Percentiles rank a stretch among this genome's conserved stretches.
Evolutionary conservation across 2,888 invertebrate genomes (phyloP).

Genomic region (Hirudinaria manillensis): DNA sequence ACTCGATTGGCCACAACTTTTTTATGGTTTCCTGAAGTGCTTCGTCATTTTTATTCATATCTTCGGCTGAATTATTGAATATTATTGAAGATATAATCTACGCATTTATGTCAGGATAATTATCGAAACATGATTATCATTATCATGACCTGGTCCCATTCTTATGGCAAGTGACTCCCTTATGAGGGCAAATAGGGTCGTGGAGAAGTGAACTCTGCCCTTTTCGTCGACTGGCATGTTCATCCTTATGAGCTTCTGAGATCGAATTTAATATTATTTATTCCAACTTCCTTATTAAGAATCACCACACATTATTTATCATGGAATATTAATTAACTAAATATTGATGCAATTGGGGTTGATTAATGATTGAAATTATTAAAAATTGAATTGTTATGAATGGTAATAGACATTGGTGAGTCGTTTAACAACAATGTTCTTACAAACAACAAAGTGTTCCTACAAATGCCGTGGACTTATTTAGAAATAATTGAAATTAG

Average conservation of each 20-base stretch:
- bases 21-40: conserved; percentile 89
- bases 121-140: not conserved
- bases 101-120: not conserved
- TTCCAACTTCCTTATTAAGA: not conserved
- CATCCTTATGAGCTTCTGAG: conserved; percentile 87
- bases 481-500: too few species aligned
- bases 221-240: conserved; percentile 97
- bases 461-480: too few species aligned
- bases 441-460: too few species aligned
- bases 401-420: too few species aligned
- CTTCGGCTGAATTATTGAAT: conserved; percentile 66
- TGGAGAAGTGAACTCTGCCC: conserved; percentile 94
- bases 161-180: conserved; percentile 97
- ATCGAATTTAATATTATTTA: not conserved
- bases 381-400: too few species aligned
- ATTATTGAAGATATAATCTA: not conserved
- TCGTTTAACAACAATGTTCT: too few species aligned
- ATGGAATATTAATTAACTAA: too few species aligned
- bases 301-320: too few species aligned
- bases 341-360: not conserved
- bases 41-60: conserved; percentile 97
- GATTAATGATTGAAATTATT: too few species aligned
- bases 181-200: conserved; percentile 95
- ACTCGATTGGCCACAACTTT: conserved; percentile 96
- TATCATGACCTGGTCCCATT: conserved; percentile 76